A percentile compares a stretch with the other conserved stretches of the same genome.
Conservation (phyloP, 2,888 invertebrate species). For the Idaea straminata region DNA sequence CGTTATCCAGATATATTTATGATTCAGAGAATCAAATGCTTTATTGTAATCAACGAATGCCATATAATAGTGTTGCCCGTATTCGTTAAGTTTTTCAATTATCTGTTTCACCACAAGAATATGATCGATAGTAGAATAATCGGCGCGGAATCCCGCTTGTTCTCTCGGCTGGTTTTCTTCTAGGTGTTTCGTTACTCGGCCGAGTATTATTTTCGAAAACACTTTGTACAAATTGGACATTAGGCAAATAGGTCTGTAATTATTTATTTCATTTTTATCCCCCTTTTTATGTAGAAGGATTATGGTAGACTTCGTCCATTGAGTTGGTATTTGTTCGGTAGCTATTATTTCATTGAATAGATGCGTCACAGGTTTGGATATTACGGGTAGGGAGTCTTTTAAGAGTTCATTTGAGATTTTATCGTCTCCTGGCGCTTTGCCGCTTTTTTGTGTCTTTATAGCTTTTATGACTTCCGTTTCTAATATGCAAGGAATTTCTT, state of each 20-base stretch:
- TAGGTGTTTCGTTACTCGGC: conserved; percentile 12
- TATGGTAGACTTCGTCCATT: conserved; percentile 33
- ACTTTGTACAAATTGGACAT: conserved; percentile 19
- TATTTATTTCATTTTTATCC: conserved; percentile 22
- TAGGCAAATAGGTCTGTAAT: conserved; percentile 25
- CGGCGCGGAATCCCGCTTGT: conserved; percentile 23
- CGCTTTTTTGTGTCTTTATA: no score
- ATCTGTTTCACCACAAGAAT: conserved; percentile 23
- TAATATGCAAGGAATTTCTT: no score
- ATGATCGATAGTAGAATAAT: conserved; percentile 27
- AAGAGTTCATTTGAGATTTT: no score
- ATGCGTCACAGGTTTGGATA: conserved; percentile 2
- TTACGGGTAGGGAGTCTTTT: no score
- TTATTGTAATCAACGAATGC: background rate
- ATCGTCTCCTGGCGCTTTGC: no score
- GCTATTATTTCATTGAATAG: conserved; percentile 27
- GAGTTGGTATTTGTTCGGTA: conserved; percentile 20
- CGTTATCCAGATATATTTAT: background rate
- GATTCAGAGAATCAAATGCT: background rate
- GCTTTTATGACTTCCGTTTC: no score
- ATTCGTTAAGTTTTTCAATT: conserved; percentile 7
- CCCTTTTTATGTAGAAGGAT: conserved; percentile 30
- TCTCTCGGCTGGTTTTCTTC: conserved; percentile 21
- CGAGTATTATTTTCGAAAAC: conserved; percentile 25
- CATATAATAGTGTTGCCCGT: background rate